phyloP scores from a whole-genome alignment of 2,797 vertebrate species.

The Eulemur rubriventer region DNA sequence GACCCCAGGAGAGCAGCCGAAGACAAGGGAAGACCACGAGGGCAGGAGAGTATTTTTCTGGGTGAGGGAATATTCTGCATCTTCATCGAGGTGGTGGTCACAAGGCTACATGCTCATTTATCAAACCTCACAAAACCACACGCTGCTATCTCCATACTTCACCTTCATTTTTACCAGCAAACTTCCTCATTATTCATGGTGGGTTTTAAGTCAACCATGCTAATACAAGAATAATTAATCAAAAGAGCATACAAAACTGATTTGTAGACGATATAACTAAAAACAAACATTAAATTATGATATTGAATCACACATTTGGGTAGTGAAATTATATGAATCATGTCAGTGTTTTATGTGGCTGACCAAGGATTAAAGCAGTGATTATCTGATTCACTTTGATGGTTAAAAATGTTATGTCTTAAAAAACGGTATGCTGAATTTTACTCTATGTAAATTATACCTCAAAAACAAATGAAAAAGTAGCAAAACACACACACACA shows the following conservation, averaged over 20 bases:
- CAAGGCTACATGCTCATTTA: background rate
- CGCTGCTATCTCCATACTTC: slow-evolving; percentile 47
- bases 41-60: background rate
- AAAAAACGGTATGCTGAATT: background rate
- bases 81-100: background rate
- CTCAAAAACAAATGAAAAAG: background rate
- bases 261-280: slow-evolving; percentile 52
- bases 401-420: slow-evolving; percentile 42
- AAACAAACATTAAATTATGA: slow-evolving; percentile 50
- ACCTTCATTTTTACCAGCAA: slow-evolving; percentile 71
- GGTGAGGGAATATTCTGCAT: background rate
- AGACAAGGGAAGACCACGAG: too few species aligned
- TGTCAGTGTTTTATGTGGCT: slow-evolving; percentile 53
- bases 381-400: slow-evolving; percentile 48
- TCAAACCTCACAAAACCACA: background rate
- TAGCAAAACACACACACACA: background rate
- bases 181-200: slow-evolving; percentile 54
- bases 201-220: slow-evolving; percentile 65
- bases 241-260: slow-evolving; percentile 65
- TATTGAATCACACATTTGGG: slow-evolving; percentile 50
- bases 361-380: slow-evolving; percentile 63
- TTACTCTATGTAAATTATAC: background rate
- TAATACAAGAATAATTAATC: slow-evolving; percentile 69
- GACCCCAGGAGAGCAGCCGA: background rate
- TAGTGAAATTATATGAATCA: slow-evolving; percentile 38